Conservation (phyloP, 2,113 vertebrate genomes). For the Rhea pennata region DNA sequence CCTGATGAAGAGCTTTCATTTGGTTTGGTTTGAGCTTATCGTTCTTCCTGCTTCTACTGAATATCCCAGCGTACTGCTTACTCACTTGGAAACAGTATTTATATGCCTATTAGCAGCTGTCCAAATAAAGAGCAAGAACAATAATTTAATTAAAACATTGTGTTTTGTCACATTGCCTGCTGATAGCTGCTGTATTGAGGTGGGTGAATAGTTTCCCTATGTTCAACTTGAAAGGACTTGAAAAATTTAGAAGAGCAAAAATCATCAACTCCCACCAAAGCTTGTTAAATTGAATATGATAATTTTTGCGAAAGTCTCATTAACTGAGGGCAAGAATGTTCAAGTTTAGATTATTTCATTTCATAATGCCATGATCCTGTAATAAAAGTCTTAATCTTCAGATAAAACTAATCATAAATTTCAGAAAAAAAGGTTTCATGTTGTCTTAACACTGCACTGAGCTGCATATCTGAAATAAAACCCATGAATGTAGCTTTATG, state of each 20-base stretch:
- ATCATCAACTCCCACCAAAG: not conserved
- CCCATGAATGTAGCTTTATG: accelerated
- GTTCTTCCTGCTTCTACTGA: not conserved
- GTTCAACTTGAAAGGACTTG: not conserved
- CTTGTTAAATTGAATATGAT: not conserved
- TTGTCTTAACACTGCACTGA: not conserved
- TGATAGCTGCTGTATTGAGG: not conserved
- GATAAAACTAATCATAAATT: not conserved
- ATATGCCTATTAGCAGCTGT: not conserved
- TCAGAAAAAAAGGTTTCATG: not conserved
- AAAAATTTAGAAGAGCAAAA: not conserved
- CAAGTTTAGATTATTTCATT: not conserved
- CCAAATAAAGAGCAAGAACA: not conserved
- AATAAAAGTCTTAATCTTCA: not conserved
- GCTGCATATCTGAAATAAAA: not conserved
- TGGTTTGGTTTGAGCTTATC: not conserved
- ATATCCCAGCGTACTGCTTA: not conserved
- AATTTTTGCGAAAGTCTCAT: not conserved
- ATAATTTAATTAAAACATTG: not conserved
- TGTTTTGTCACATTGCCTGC: not conserved
- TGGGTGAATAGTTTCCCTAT: not conserved
- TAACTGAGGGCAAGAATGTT: not conserved
- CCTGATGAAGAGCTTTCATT: not conserved
- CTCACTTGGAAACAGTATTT: not conserved
- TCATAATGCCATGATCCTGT: not conserved